These are phyloP conservation scores for Aspidoscelis tigris DNA, from an alignment of 2,113 vertebrate genomes.

Conservation along the genomic window DNA sequence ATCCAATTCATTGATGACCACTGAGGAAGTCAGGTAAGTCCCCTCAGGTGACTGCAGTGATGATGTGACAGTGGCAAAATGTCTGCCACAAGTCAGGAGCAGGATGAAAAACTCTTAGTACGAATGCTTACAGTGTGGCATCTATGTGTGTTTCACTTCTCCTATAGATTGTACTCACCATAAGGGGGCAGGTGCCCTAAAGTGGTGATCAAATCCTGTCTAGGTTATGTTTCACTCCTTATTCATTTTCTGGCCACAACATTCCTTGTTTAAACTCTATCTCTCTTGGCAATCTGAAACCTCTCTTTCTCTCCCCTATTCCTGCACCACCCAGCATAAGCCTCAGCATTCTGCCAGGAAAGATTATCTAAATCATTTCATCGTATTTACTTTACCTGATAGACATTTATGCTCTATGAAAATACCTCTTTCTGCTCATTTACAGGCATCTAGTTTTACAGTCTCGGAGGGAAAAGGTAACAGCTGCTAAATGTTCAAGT, in stretches of 20 bases:
- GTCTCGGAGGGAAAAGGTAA: constrained; percentile 53
- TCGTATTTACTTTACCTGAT: not conserved
- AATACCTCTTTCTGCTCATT: constrained; percentile 46
- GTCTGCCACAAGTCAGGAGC: too few relatives aligned
- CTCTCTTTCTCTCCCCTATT: constrained; percentile 34
- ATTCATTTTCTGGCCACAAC: not conserved
- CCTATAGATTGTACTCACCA: too few relatives aligned
- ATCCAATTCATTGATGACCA: too few relatives aligned
- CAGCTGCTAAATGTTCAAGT: constrained; percentile 58
- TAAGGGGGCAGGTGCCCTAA: too few relatives aligned
- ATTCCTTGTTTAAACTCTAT: not conserved
- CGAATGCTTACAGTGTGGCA: too few relatives aligned
- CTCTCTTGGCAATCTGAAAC: not conserved
- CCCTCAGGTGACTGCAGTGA: too few relatives aligned
- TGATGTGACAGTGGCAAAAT: too few relatives aligned
- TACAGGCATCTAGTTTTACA: constrained; percentile 32
- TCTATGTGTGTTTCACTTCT: too few relatives aligned
- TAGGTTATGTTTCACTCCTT: not conserved
- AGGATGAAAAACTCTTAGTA: too few relatives aligned
- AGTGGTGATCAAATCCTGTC: too few relatives aligned
- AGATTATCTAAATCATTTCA: constrained; percentile 31
- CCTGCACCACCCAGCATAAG: not conserved
- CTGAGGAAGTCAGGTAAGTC: too few relatives aligned
- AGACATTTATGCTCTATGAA: constrained; percentile 38
- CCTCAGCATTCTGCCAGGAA: not conserved